phyloP scores from a whole-genome alignment of 2,113 vertebrate genomes.

The Oceanodroma tethys region DNA sequence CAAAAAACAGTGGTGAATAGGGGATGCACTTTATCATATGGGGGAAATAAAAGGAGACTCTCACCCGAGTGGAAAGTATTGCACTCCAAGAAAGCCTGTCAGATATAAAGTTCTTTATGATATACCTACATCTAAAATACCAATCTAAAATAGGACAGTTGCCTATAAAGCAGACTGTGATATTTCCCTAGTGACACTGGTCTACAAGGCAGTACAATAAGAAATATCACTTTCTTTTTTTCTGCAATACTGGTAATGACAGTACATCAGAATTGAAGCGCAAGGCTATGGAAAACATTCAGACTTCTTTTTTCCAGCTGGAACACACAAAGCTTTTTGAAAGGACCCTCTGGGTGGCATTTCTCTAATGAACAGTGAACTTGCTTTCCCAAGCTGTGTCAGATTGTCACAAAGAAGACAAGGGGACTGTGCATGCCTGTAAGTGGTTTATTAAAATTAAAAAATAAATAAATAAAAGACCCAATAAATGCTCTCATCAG shows the following conservation, averaged over 20 bases:
- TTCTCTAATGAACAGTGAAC: slow-evolving; percentile 62
- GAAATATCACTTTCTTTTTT: slow-evolving; percentile 31
- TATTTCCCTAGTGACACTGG: slow-evolving; percentile 65
- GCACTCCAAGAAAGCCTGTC: slow-evolving; percentile 10
- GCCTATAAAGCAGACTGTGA: slow-evolving; percentile 47
- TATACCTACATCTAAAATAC: slow-evolving; percentile 65
- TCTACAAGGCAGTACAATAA: slow-evolving; percentile 57
- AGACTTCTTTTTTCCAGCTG: slow-evolving; percentile 16
- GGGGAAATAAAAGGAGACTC: slow-evolving; percentile 28
- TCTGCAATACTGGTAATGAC: slow-evolving; percentile 38
- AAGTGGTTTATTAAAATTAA: slow-evolving; percentile 28
- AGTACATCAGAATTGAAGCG: slow-evolving; percentile 44
- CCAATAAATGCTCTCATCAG: not conserved
- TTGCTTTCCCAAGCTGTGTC: slow-evolving; percentile 34
- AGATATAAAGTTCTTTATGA: slow-evolving; percentile 54
- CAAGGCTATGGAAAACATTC: slow-evolving; percentile 46
- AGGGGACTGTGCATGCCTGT: not conserved
- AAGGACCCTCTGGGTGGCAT: slow-evolving; percentile 46
- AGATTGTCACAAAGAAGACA: slow-evolving; percentile 43
- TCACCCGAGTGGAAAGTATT: slow-evolving; percentile 16
- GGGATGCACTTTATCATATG: not conserved
- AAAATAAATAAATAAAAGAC: slow-evolving; percentile 11
- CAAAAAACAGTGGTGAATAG: slow-evolving; percentile 35
- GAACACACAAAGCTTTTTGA: slow-evolving; percentile 42
- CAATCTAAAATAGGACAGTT: slow-evolving; percentile 64